These are phyloP conservation scores for Trichacis sp. DNA, from an alignment of 2,888 invertebrate species.

Conservation along the genomic window DNA sequence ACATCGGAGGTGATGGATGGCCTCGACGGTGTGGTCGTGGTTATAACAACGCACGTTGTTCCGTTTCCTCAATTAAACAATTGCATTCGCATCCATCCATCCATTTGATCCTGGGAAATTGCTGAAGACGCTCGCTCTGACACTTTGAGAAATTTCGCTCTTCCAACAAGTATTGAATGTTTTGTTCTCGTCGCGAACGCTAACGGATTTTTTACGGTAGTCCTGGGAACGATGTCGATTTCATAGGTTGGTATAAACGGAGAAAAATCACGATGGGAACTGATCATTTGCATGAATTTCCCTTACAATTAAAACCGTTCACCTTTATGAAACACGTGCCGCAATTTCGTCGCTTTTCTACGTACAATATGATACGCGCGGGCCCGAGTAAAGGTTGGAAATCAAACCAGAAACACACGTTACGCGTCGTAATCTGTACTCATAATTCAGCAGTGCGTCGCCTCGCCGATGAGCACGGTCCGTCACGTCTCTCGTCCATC, in stretches of 20 bases:
- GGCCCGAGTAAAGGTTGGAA: conserved; percentile 30
- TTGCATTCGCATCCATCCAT: conserved; percentile 64
- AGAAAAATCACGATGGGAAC: background rate
- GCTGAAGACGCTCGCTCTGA: background rate
- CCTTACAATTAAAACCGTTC: conserved; percentile 29
- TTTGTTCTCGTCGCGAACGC: no score
- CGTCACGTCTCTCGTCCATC: conserved; percentile 64
- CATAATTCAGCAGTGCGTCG: conserved; percentile 57
- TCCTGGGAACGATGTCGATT: no score
- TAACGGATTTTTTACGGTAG: no score
- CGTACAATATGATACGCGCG: conserved; percentile 5
- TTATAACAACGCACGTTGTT: conserved; percentile 53
- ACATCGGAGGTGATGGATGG: conserved; percentile 56
- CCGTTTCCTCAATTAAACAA: conserved; percentile 67
- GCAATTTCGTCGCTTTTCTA: conserved; percentile 37
- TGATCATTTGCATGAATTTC: conserved; percentile 15
- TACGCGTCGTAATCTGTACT: conserved; percentile 55
- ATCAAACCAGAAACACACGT: conserved; percentile 39
- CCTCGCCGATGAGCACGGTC: conserved; percentile 53
- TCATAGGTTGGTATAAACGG: no score
- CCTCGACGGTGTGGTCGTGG: conserved; percentile 47
- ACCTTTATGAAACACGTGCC: conserved; percentile 43
- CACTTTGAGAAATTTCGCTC: no score
- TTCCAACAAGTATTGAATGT: no score
- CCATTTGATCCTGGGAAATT: conserved; percentile 28